Percentiles rank a stretch among this genome's conserved stretches.
These are phyloP conservation scores for Agrilus mali DNA, from an alignment of 2,888 invertebrate species.

Conservation along the genomic window DNA sequence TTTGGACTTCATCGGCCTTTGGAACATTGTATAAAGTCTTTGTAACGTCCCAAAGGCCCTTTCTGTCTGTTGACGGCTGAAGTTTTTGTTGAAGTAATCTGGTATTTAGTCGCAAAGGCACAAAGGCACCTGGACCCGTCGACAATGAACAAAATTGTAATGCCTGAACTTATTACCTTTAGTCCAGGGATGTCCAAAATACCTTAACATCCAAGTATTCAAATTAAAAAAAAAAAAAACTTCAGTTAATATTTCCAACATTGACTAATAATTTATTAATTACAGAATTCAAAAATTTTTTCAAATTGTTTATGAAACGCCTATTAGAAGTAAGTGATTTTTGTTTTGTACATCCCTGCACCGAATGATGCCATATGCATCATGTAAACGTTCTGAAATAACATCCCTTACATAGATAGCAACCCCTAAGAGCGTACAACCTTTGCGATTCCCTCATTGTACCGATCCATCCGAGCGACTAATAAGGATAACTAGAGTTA, in stretches of 20 bases:
- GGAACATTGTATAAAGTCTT: too few species aligned
- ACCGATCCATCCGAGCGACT: conserved; percentile 28
- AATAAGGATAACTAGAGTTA: conserved; percentile 37
- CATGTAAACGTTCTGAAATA: conserved; percentile 22
- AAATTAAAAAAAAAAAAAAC: too few species aligned
- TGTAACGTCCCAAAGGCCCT: too few species aligned
- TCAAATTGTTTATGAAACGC: too few species aligned
- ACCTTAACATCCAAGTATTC: background rate
- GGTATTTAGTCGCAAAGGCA: conserved; percentile 32
- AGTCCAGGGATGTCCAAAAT: conserved; percentile 11
- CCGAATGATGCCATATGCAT: conserved; percentile 20
- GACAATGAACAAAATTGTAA: conserved; percentile 16
- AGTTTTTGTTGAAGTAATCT: conserved; percentile 22
- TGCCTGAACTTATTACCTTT: conserved; percentile 7
- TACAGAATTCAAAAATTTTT: too few species aligned
- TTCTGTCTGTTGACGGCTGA: too few species aligned
- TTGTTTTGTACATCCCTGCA: conserved; percentile 14
- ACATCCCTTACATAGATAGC: conserved; percentile 19
- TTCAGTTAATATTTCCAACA: too few species aligned
- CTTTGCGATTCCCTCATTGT: conserved; percentile 27
- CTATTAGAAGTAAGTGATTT: too few species aligned
- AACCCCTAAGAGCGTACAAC: conserved; percentile 15
- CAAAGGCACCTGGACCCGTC: conserved; percentile 26
- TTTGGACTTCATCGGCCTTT: too few species aligned
- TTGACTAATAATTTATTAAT: too few species aligned